These are phyloP conservation scores for Diadumene lineata DNA, from an alignment of 92 coral and sea anemone genomes.

Conservation along the genomic window DNA sequence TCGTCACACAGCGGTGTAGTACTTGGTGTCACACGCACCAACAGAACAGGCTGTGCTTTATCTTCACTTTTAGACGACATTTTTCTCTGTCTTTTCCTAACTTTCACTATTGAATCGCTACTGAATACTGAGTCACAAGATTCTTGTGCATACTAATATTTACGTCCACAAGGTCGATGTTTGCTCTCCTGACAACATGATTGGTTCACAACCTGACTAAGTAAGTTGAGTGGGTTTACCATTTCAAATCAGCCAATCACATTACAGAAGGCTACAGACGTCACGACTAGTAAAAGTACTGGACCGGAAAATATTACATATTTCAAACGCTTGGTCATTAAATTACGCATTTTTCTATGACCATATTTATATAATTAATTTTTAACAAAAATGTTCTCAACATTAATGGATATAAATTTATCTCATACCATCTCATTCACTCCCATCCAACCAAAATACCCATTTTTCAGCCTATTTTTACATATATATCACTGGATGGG, in stretches of 20 bases:
- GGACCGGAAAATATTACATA: too few species aligned
- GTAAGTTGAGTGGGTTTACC: neutral
- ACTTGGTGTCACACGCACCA: constrained; percentile 40
- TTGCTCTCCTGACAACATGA: neutral
- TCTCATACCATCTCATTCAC: too few species aligned
- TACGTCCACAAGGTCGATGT: neutral
- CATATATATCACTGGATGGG: too few species aligned
- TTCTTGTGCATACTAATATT: neutral
- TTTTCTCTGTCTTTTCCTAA: neutral
- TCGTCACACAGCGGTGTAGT: constrained; percentile 45
- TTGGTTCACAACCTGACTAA: neutral
- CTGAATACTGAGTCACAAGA: neutral
- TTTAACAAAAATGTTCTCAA: too few species aligned
- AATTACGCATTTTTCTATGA: too few species aligned
- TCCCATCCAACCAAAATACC: too few species aligned
- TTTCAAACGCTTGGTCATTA: too few species aligned
- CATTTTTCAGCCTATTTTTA: too few species aligned
- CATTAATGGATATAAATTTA: too few species aligned
- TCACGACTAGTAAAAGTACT: constrained; percentile 3
- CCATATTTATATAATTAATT: too few species aligned
- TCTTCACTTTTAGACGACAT: constrained; percentile 20
- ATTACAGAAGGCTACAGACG: neutral
- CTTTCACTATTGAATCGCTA: neutral
- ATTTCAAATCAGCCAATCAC: neutral
- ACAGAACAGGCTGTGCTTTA: constrained; percentile 27